Percentiles rank a stretch among this genome's conserved stretches.
Evolutionary conservation across 2,888 invertebrate genomes (phyloP).

Genomic region (Plutella xylostella): DNA sequence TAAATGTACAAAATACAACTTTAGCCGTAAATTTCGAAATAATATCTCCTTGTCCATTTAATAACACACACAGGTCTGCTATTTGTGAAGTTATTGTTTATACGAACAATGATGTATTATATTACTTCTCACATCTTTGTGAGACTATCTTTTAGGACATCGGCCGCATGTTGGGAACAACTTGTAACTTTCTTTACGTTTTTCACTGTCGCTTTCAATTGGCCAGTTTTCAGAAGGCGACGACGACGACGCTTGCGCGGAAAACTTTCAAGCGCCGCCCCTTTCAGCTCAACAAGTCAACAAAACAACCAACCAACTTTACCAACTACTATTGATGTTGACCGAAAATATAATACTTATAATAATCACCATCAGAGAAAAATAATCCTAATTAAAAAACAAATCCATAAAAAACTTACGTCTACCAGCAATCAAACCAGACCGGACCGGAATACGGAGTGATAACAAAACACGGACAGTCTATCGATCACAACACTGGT

Average conservation of each 20-base stretch:
- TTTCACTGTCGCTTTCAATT: constrained; percentile 12
- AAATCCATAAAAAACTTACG: neutral
- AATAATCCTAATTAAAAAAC: neutral
- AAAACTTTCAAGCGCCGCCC: constrained; percentile 55
- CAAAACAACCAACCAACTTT: neutral
- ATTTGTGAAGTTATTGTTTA: neutral
- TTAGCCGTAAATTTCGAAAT: too few relatives aligned
- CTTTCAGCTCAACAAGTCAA: constrained; percentile 46
- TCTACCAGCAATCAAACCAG: neutral
- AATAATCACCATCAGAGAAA: neutral
- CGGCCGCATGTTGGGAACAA: constrained; percentile 12
- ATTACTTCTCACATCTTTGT: neutral
- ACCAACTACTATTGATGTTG: neutral
- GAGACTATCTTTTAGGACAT: constrained; percentile 36
- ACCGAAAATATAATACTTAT: neutral
- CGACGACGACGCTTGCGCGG: too few relatives aligned
- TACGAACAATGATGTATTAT: constrained; percentile 34
- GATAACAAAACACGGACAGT: constrained; percentile 19
- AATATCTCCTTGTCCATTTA: too few relatives aligned
- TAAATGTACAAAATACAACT: too few relatives aligned
- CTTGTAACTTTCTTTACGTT: neutral
- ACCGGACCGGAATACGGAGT: neutral
- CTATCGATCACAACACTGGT: constrained; percentile 32
- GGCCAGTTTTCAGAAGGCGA: too few relatives aligned
- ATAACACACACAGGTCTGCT: too few relatives aligned